Evolutionary conservation across 2,113 vertebrate species (phyloP).

Genomic region (Trematocara macrostoma): DNA sequence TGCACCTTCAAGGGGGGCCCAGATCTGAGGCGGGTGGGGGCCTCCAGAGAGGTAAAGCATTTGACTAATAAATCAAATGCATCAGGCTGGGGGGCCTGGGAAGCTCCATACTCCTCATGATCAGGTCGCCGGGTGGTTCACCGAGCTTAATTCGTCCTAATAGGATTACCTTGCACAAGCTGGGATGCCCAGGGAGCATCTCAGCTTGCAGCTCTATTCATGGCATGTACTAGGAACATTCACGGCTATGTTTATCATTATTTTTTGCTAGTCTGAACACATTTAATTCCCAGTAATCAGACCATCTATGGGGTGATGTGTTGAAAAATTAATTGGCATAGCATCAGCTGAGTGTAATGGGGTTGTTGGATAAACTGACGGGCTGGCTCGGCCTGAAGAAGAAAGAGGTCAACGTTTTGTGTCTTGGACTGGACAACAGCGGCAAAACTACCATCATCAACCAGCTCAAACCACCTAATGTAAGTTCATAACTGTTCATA

Average conservation of each 20-base stretch:
- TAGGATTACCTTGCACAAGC: conserved; percentile 62
- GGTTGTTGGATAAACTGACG: conserved; percentile 90
- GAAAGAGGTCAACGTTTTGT: conserved; percentile 93
- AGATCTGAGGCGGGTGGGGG: background rate
- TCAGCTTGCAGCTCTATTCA: background rate
- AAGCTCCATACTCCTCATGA: background rate
- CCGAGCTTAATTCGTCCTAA: conserved; percentile 55
- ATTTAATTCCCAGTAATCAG: background rate
- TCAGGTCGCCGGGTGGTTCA: conserved; percentile 35
- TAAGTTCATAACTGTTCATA: conserved; percentile 64
- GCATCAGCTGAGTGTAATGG: conserved; percentile 71
- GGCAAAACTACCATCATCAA: conserved; percentile 98
- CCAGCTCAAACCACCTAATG: conserved; percentile 91
- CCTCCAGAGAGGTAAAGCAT: background rate
- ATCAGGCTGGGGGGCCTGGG: background rate
- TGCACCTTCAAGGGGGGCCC: background rate
- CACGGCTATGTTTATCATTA: background rate
- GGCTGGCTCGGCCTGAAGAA: conserved; percentile 92
- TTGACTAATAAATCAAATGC: conserved; percentile 27
- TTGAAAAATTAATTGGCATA: background rate
- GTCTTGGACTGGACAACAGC: conserved; percentile 95
- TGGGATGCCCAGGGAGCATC: conserved; percentile 27
- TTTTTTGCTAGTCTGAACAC: background rate
- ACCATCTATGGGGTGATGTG: conserved; percentile 34
- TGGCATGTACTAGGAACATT: background rate